phyloP scores from a whole-genome alignment of 2,797 vertebrate species.

The Xerus rutilus region DNA sequence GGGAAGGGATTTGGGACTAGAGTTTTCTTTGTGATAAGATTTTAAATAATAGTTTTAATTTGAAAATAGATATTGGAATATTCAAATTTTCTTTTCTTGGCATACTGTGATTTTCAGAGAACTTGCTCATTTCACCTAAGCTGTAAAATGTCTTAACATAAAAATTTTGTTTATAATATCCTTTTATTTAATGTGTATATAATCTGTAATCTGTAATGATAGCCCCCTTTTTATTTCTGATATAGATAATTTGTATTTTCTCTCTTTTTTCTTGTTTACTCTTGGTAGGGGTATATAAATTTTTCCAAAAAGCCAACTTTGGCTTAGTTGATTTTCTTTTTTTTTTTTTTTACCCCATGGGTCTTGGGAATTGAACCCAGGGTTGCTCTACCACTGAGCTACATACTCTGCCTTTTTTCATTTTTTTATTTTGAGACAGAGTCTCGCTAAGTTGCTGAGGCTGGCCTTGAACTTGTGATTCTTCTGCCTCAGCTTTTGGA shows the following conservation, averaged over 20 bases:
- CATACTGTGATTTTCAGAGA: neutral
- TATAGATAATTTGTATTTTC: neutral
- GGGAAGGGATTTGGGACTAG: neutral
- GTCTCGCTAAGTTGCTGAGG: too few relatives aligned
- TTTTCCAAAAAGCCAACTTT: constrained; percentile 21
- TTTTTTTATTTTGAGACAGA: too few relatives aligned
- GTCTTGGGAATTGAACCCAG: too few relatives aligned
- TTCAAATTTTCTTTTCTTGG: neutral
- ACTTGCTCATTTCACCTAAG: neutral
- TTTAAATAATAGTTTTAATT: constrained; percentile 54
- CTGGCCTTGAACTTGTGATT: too few relatives aligned
- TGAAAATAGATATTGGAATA: constrained; percentile 38
- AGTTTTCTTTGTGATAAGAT: constrained; percentile 33
- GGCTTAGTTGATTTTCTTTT: constrained; percentile 9
- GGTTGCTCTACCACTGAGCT: too few relatives aligned
- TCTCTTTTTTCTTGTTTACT: neutral
- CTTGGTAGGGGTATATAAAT: neutral
- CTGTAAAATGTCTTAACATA: neutral
- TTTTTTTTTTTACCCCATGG: neutral
- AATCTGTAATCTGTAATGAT: neutral
- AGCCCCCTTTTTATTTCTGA: constrained; percentile 10
- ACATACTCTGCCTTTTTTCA: too few relatives aligned
- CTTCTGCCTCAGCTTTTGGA: too few relatives aligned
- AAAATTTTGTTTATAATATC: neutral
- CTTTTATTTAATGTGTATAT: neutral